Evolutionary conservation across 2,888 invertebrate species (phyloP).

Genomic region (Lepidocyrtinus sp.): DNA sequence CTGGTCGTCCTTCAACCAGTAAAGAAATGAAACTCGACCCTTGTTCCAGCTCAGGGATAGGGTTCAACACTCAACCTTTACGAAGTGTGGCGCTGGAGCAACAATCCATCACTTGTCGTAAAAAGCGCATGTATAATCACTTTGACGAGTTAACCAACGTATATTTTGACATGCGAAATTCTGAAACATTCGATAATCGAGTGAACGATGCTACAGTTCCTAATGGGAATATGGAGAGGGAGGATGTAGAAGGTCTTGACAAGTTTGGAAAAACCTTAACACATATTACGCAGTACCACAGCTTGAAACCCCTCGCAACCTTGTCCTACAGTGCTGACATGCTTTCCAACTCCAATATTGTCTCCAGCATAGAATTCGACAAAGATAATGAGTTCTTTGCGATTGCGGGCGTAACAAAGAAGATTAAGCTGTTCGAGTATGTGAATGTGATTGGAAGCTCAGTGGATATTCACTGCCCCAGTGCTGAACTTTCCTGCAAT

Average conservation of each 20-base stretch:
- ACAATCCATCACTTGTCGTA: constrained; percentile 79
- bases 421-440: constrained; percentile 95
- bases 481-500: constrained; percentile 90
- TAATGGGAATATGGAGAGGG: constrained; percentile 70
- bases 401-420: constrained; percentile 94
- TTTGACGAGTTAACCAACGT: constrained; percentile 92
- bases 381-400: constrained; percentile 96
- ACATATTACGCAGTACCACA: constrained; percentile 86
- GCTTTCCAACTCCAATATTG: constrained; percentile 88
- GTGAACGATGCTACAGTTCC: constrained; percentile 63
- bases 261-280: constrained; percentile 88
- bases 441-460: constrained; percentile 86
- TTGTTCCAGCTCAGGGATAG: constrained; percentile 52
- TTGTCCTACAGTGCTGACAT: constrained; percentile 92
- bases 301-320: constrained; percentile 86
- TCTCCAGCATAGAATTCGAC: constrained; percentile 95
- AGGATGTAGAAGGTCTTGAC: constrained; percentile 77
- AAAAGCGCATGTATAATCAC: constrained; percentile 85
- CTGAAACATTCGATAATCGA: constrained; percentile 79
- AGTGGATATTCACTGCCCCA: constrained; percentile 93
- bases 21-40: constrained; percentile 36
- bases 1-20: constrained; percentile 49
- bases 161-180: constrained; percentile 85
- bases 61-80: constrained; percentile 65
- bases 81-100: constrained; percentile 50